Evolutionary conservation across 2,888 invertebrate species (phyloP).

Genomic region (Pollenia labialis): DNA sequence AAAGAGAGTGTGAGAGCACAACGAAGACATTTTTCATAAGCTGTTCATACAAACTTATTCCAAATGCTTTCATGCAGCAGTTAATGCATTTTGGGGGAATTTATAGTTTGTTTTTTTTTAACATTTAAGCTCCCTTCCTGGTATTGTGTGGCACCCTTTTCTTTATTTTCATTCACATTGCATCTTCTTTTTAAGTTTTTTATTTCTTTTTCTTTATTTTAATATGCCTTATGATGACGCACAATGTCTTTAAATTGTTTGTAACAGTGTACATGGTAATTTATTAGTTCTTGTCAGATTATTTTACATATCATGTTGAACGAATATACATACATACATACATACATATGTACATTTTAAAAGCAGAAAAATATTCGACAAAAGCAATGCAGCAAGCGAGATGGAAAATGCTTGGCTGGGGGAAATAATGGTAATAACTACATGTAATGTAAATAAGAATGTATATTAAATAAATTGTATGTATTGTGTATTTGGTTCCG

Average conservation of each 20-base stretch:
- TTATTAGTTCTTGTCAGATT: conserved; percentile 72
- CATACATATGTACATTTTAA: no score
- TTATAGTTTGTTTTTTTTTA: conserved; percentile 23
- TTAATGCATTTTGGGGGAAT: conserved; percentile 53
- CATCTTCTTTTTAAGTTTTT: conserved; percentile 30
- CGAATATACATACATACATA: conserved; percentile 26
- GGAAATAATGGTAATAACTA: conserved; percentile 26
- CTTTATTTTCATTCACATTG: conserved; percentile 4
- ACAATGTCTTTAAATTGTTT: conserved; percentile 59
- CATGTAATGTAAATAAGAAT: neutral
- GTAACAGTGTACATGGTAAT: conserved; percentile 52
- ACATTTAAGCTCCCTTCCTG: conserved; percentile 47
- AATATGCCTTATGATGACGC: conserved; percentile 60
- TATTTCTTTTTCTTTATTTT: conserved; percentile 38
- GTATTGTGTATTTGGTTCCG: conserved; percentile 14
- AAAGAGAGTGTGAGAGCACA: conserved; percentile 15
- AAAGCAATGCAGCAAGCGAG: conserved; percentile 43
- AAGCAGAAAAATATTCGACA: conserved; percentile 20
- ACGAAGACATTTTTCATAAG: conserved; percentile 42
- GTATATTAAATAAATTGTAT: neutral
- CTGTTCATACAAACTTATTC: neutral
- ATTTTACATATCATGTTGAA: conserved; percentile 52
- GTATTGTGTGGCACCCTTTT: conserved; percentile 47
- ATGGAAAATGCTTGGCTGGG: conserved; percentile 7
- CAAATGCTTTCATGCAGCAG: conserved; percentile 29